Conservation (phyloP, 1,140 invertebrate genomes). For the Venustaconcha ellipsiformis region DNA sequence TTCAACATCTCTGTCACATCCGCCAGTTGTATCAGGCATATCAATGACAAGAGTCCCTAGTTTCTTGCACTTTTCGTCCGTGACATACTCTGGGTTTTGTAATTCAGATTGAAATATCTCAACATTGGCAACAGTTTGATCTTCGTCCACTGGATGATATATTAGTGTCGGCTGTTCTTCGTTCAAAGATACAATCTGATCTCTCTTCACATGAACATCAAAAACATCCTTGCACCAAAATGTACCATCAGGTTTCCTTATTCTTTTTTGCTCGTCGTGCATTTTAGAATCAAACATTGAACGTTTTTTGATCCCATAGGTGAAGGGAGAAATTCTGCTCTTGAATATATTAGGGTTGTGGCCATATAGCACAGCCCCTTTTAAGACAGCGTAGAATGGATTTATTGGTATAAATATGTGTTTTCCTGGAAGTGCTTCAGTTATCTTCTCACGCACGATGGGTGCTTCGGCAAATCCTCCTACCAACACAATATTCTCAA, state of each 20-base stretch:
- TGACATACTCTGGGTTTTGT: slow-evolving; percentile 3
- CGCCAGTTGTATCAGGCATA: slow-evolving; percentile 5
- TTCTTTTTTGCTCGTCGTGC: slow-evolving; percentile 14
- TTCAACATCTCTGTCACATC: slow-evolving; percentile 2
- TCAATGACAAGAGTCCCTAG: slow-evolving; percentile 10
- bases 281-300: slow-evolving; percentile 5
- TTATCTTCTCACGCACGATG: slow-evolving; percentile 7
- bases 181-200: slow-evolving; percentile 4
- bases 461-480: slow-evolving; percentile 25
- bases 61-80: slow-evolving; percentile 5
- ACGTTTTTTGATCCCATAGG: slow-evolving; percentile 12
- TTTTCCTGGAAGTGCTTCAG: not conserved
- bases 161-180: not conserved
- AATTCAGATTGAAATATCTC: slow-evolving; percentile 1
- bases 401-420: slow-evolving; percentile 16
- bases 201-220: slow-evolving; percentile 16
- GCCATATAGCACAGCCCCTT: slow-evolving; percentile 20
- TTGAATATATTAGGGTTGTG: slow-evolving; percentile 13
- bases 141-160: slow-evolving; percentile 11
- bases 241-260: slow-evolving; percentile 4
- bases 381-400: slow-evolving; percentile 15
- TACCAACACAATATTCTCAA: slow-evolving; percentile 11
- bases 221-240: slow-evolving; percentile 17
- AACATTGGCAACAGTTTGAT: slow-evolving; percentile 2
- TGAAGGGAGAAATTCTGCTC: slow-evolving; percentile 13